A percentile compares a stretch with the other conserved stretches of the same genome.
phyloP scores from a whole-genome alignment of 1,140 invertebrate genomes.

The Maconellicoccus hirsutus region DNA sequence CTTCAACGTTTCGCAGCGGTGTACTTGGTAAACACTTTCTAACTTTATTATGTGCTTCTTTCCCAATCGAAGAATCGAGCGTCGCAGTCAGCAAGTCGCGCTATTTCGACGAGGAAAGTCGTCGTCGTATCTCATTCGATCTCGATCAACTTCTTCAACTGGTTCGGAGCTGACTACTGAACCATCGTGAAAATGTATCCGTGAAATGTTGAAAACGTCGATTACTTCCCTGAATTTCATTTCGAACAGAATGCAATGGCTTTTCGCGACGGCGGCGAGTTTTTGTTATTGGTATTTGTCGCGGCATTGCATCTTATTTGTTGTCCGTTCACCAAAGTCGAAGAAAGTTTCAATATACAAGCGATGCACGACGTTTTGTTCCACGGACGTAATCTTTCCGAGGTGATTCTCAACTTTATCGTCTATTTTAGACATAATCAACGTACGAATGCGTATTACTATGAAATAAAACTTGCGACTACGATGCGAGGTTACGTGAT shows the following conservation, averaged over 20 bases:
- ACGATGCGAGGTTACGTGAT: too few relatives aligned
- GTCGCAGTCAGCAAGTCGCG: too few relatives aligned
- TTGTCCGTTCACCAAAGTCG: constrained; percentile 97
- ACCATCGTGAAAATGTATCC: neutral
- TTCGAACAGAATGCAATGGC: neutral
- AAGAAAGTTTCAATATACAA: constrained; percentile 98
- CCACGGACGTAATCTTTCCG: constrained; percentile 60
- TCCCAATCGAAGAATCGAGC: too few relatives aligned
- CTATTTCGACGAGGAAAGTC: too few relatives aligned
- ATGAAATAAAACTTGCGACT: too few relatives aligned
- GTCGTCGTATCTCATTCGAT: too few relatives aligned
- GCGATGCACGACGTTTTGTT: constrained; percentile 95
- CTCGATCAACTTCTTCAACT: too few relatives aligned
- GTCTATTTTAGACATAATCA: neutral
- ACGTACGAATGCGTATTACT: neutral
- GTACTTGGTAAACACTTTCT: too few relatives aligned
- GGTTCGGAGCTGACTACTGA: neutral
- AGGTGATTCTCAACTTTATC: too few relatives aligned
- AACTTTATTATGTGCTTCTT: too few relatives aligned
- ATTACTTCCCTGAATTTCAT: neutral
- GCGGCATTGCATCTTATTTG: constrained; percentile 66
- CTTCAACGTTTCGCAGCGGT: too few relatives aligned
- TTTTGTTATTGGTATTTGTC: constrained; percentile 38
- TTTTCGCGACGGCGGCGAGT: too few relatives aligned
- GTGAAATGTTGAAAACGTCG: neutral